A percentile compares a stretch with the other conserved stretches of the same genome.
These are phyloP conservation scores for Festucalex cinctus DNA, from an alignment of 2,113 vertebrate species.

Conservation along the genomic window DNA sequence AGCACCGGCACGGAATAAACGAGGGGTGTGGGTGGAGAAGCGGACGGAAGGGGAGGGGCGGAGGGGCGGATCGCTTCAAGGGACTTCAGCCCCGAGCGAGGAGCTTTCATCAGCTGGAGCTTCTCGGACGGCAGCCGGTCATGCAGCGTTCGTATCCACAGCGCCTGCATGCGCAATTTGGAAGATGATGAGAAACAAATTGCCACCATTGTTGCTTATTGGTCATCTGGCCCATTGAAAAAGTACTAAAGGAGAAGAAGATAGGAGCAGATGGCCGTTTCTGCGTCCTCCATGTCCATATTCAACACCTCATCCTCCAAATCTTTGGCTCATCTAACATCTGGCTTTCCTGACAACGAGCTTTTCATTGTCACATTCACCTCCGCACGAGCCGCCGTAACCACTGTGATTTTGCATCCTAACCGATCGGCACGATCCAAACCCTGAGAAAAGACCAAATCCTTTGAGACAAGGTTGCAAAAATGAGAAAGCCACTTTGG, in stretches of 20 bases:
- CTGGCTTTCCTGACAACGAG: slow-evolving; percentile 48
- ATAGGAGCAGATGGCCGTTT: slow-evolving; percentile 33
- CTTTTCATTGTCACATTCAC: slow-evolving; percentile 58
- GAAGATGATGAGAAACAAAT: background rate
- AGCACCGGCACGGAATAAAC: slow-evolving; percentile 51
- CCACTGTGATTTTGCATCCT: slow-evolving; percentile 48
- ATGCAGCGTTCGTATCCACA: background rate
- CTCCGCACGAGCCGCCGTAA: slow-evolving; percentile 47
- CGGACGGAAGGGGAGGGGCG: slow-evolving; percentile 4
- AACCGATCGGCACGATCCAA: background rate
- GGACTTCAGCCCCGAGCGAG: slow-evolving; percentile 19
- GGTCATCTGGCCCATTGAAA: slow-evolving; percentile 15
- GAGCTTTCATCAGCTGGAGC: slow-evolving; percentile 8
- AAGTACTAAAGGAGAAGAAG: slow-evolving; percentile 10
- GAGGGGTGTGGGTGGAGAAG: slow-evolving; percentile 22
- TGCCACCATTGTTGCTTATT: slow-evolving; percentile 1
- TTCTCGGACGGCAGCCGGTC: slow-evolving; percentile 9
- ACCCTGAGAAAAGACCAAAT: no score
- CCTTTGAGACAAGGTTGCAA: slow-evolving; percentile 6
- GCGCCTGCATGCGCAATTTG: background rate
- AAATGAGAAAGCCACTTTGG: slow-evolving; percentile 12
- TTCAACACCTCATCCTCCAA: slow-evolving; percentile 27
- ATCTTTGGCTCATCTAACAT: slow-evolving; percentile 40
- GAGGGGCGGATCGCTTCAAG: slow-evolving; percentile 18
- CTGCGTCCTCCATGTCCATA: slow-evolving; percentile 14